phyloP scores from a whole-genome alignment of 2,888 invertebrate species.

The Xiphydria camelus region DNA sequence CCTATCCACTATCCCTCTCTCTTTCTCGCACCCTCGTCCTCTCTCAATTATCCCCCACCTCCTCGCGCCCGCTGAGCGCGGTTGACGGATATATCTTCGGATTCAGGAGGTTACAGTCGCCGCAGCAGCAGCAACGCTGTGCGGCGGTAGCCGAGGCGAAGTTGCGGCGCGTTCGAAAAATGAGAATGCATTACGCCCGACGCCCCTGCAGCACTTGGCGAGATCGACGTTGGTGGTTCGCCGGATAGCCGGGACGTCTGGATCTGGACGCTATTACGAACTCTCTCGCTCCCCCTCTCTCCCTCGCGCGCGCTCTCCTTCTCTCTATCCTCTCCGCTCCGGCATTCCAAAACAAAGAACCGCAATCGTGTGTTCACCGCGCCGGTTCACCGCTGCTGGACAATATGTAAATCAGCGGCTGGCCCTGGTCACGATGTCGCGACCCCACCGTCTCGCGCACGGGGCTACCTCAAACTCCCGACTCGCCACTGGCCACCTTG shows the following conservation, averaged over 20 bases:
- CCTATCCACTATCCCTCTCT: too few species aligned
- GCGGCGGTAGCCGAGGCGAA: too few species aligned
- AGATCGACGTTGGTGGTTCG: conserved; percentile 57
- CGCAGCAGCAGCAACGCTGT: too few species aligned
- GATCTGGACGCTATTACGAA: conserved; percentile 51
- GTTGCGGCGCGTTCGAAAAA: too few species aligned
- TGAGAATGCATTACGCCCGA: conserved; percentile 49
- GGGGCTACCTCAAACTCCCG: conserved; percentile 34
- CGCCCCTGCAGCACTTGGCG: conserved; percentile 30
- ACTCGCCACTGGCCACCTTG: too few species aligned
- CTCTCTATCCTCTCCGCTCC: conserved; percentile 23
- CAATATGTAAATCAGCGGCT: conserved; percentile 58
- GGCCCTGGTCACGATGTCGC: conserved; percentile 58
- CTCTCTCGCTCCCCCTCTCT: conserved; percentile 27
- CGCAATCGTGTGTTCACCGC: conserved; percentile 33
- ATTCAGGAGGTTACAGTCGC: too few species aligned
- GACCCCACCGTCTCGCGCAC: conserved; percentile 48
- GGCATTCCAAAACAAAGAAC: conserved; percentile 57
- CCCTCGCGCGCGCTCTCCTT: conserved; percentile 26
- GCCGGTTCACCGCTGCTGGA: conserved; percentile 52
- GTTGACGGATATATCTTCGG: too few species aligned
- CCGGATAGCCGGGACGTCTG: conserved; percentile 42
- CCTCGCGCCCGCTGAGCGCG: too few species aligned
- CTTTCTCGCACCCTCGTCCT: too few species aligned
- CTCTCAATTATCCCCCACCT: too few species aligned